Conservation (phyloP, 2,113 vertebrate species). For the Brachyistius frenatus region DNA sequence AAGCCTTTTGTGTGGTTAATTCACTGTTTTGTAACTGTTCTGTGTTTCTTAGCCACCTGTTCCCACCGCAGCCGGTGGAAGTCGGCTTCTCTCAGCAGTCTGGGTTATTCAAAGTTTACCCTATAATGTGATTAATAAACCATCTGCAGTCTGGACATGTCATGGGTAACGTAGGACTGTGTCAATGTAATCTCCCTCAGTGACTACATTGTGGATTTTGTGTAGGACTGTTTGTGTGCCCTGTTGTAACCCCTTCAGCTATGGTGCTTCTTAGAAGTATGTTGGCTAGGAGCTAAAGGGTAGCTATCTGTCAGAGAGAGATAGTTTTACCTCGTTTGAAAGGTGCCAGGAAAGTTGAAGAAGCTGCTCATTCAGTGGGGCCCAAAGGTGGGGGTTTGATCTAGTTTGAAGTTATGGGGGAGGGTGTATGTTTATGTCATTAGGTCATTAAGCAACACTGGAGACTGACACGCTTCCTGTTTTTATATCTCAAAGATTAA, state of each 20-base stretch:
- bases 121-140: constrained; percentile 66
- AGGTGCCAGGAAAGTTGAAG: constrained; percentile 47
- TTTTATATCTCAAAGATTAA: constrained; percentile 48
- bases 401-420: constrained; percentile 17
- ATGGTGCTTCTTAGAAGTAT: constrained; percentile 61
- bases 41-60: constrained; percentile 37
- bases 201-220: constrained; percentile 25
- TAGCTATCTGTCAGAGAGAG: constrained; percentile 26
- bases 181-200: constrained; percentile 48
- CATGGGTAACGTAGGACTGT: constrained; percentile 35
- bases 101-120: constrained; percentile 41
- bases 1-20: constrained; percentile 33
- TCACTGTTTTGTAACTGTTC: constrained; percentile 37
- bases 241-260: constrained; percentile 48
- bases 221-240: constrained; percentile 45
- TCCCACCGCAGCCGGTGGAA: constrained; percentile 27
- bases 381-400: constrained; percentile 22
- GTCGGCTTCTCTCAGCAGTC: constrained; percentile 16
- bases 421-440: not conserved
- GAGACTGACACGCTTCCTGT: constrained; percentile 23
- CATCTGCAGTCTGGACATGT: constrained; percentile 37
- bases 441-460: constrained; percentile 13
- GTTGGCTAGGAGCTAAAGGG: constrained; percentile 34
- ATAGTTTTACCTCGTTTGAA: constrained; percentile 36
- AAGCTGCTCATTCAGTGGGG: constrained; percentile 50